Conservation (phyloP, 1,140 invertebrate species). For the Papilio machaon region DNA sequence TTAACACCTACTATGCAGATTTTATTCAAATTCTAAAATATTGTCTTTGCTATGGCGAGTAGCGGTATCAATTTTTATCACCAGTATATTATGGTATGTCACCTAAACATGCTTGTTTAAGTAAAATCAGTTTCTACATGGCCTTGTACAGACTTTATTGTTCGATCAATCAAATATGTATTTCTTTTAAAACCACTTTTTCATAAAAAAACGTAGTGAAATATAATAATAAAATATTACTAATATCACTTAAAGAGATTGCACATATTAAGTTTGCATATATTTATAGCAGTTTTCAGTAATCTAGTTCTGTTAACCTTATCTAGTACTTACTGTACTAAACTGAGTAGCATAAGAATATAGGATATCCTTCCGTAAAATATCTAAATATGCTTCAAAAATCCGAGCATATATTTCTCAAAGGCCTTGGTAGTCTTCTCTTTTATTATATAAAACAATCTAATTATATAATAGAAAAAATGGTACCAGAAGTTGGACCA, state of each 20-base stretch:
- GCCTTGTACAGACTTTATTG: background rate
- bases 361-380: too few relatives aligned
- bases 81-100: slow-evolving; percentile 1
- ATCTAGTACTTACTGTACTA: background rate
- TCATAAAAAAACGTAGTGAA: background rate
- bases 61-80: slow-evolving; percentile 2
- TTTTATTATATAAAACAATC: background rate
- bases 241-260: background rate
- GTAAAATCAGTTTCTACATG: background rate
- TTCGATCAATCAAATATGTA: background rate
- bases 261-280: background rate
- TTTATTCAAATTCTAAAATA: slow-evolving; percentile 33
- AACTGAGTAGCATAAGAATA: too few relatives aligned
- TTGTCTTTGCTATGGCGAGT: background rate
- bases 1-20: slow-evolving; percentile 20
- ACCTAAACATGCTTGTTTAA: slow-evolving; percentile 5
- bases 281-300: background rate
- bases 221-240: background rate
- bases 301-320: background rate
- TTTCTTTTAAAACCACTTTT: background rate
- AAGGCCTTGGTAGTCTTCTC: background rate
- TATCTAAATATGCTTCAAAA: too few relatives aligned
- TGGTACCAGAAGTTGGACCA: background rate
- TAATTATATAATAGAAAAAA: background rate
- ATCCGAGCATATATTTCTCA: too few relatives aligned